Percentiles rank a stretch among this genome's conserved stretches.
phyloP scores from a whole-genome alignment of 2,113 vertebrate species.

The Nasalis larvatus region DNA sequence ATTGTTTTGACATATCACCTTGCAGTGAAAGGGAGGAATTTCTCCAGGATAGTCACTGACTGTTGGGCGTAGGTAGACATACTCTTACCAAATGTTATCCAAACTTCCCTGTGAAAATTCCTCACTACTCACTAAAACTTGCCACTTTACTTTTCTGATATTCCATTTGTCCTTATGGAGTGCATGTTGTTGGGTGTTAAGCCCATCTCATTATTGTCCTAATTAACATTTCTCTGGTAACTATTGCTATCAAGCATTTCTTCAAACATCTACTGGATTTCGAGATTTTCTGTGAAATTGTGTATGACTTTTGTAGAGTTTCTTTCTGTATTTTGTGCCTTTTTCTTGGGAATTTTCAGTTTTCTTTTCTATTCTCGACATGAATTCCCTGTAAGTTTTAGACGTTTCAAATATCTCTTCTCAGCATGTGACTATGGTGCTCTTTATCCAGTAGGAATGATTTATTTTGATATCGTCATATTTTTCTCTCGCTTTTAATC shows the following conservation, averaged over 20 bases:
- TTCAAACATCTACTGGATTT: not conserved
- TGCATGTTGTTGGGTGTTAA: not conserved
- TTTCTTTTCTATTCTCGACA: not conserved
- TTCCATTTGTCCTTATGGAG: not conserved
- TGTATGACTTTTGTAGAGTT: not conserved
- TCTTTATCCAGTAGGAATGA: not conserved
- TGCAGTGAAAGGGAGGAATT: not conserved
- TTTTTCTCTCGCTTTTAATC: not conserved
- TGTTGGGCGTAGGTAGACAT: not conserved
- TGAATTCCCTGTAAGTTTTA: not conserved
- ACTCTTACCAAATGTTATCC: not conserved
- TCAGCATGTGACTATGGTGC: not conserved
- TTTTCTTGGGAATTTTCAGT: not conserved
- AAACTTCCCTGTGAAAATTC: not conserved
- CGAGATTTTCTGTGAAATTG: not conserved
- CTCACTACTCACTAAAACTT: not conserved
- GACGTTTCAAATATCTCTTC: not conserved
- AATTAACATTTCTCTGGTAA: not conserved
- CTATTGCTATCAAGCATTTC: not conserved
- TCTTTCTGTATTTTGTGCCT: not conserved
- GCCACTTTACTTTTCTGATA: not conserved
- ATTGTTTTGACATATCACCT: not conserved
- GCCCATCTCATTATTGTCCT: not conserved
- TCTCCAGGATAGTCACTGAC: not conserved
- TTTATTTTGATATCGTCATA: not conserved